Percentiles rank a stretch among this genome's conserved stretches.
These are phyloP conservation scores for Monarcha castaneiventris DNA, from an alignment of 2,113 vertebrate species.

Conservation along the genomic window DNA sequence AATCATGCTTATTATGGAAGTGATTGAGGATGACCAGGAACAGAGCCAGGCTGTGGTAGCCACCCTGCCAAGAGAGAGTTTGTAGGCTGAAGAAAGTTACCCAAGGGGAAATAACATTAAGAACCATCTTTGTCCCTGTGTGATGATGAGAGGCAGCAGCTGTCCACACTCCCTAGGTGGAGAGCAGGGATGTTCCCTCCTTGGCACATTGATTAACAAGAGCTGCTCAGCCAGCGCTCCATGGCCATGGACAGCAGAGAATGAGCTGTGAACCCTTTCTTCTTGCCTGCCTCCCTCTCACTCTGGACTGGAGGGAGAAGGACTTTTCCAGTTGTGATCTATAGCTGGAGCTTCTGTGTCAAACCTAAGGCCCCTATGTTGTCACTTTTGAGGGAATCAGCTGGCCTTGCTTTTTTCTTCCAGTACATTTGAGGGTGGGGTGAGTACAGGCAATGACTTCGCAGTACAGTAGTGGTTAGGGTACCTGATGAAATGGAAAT, in stretches of 20 bases:
- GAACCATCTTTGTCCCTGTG: rapidly evolving
- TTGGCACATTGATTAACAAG: neutral
- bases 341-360: neutral
- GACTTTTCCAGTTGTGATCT: neutral
- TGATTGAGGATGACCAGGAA: neutral
- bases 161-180: rapidly evolving
- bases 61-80: neutral
- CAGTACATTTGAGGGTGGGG: neutral
- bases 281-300: neutral
- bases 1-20: neutral
- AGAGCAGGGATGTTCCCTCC: neutral
- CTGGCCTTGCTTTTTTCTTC: neutral
- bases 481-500: neutral
- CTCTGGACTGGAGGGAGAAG: neutral
- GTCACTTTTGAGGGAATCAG: neutral
- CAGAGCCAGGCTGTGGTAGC: neutral
- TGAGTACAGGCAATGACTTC: neutral
- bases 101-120: neutral
- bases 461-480: neutral
- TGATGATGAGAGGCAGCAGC: neutral
- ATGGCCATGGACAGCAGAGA: rapidly evolving
- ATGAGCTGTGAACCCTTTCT: neutral
- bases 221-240: rapidly evolving
- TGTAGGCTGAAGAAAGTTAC: neutral
- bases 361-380: rapidly evolving